These are phyloP conservation scores for Callipepla squamata DNA, from an alignment of 2,113 vertebrate species.

Conservation along the genomic window DNA sequence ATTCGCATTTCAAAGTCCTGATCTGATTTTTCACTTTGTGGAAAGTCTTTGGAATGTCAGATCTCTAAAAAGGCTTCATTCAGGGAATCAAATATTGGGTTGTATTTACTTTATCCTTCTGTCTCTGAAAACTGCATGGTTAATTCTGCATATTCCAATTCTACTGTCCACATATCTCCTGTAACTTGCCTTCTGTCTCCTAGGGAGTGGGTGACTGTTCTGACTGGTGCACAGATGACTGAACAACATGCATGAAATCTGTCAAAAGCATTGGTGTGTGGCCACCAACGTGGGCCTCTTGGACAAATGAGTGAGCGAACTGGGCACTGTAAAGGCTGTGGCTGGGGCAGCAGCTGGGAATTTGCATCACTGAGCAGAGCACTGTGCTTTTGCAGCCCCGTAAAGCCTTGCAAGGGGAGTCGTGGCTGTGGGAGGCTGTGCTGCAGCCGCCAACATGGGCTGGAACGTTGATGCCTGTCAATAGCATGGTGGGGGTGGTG, in stretches of 20 bases:
- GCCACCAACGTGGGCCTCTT: background rate
- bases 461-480: background rate
- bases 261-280: background rate
- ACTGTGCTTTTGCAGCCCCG: background rate
- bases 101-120: background rate
- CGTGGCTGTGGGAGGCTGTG: background rate
- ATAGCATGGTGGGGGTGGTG: background rate
- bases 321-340: background rate
- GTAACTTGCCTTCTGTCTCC: background rate
- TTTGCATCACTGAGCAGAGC: background rate
- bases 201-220: background rate
- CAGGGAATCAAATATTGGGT: background rate
- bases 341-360: background rate
- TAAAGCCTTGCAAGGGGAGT: background rate
- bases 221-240: background rate
- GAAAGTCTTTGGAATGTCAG: conserved; percentile 23
- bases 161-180: background rate
- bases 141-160: background rate
- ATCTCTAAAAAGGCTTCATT: background rate
- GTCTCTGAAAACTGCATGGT: background rate
- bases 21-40: conserved; percentile 13
- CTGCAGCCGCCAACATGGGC: fast-evolving
- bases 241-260: fast-evolving
- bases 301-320: background rate
- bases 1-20: conserved; percentile 28